A percentile compares a stretch with the other conserved stretches of the same genome.
phyloP scores from a whole-genome alignment of 2,113 vertebrate species.

The Spea multiplicata region DNA sequence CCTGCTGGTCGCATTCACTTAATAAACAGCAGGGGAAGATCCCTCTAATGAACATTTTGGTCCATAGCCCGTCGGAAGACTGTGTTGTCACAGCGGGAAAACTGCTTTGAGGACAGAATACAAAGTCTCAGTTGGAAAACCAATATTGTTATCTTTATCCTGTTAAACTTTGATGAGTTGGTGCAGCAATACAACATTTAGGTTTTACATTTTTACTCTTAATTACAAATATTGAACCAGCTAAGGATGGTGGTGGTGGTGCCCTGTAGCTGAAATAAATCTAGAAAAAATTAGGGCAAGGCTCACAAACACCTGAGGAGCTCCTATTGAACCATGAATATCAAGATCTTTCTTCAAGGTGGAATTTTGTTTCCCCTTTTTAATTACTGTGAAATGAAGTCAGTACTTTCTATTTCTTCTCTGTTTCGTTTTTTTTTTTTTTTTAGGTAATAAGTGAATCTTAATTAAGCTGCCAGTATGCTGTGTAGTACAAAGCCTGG shows the following conservation, averaged over 20 bases:
- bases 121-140: conserved; percentile 39
- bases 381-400: too few species aligned
- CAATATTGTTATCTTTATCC: conserved; percentile 46
- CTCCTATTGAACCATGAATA: background rate
- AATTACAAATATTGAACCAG: conserved; percentile 22
- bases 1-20: conserved; percentile 45
- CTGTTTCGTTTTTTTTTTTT: too few species aligned
- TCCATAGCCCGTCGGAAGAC: conserved; percentile 20
- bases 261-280: background rate
- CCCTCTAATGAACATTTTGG: conserved; percentile 45
- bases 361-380: background rate
- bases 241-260: background rate
- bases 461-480: too few species aligned
- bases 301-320: background rate
- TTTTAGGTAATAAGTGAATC: too few species aligned
- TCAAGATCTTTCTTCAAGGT: background rate
- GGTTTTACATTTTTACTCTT: conserved; percentile 19
- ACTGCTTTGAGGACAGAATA: conserved; percentile 41
- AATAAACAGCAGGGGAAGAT: conserved; percentile 45
- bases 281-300: background rate
- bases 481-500: too few species aligned
- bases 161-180: conserved; percentile 46
- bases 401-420: too few species aligned
- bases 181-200: conserved; percentile 31
- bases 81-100: conserved; percentile 42